Base-by-base conservation (phyloP, 1,140 invertebrate genomes). In the Apis florea region DNA sequence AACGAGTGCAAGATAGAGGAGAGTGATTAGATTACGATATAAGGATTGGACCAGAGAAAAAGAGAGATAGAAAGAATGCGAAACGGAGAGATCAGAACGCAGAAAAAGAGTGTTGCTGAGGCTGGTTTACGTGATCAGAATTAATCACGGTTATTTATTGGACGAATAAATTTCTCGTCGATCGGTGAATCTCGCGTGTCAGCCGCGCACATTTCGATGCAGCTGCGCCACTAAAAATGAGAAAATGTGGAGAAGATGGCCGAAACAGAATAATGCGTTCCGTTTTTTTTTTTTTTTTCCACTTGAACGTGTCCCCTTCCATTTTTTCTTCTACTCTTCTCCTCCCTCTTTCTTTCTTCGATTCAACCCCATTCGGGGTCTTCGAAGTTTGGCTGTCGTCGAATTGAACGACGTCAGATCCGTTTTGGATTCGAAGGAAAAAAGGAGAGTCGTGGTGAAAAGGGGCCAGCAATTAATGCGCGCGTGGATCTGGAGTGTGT, bases 131-230 rank as follows among this genome's bases (percentile, higher is more conserved):
- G 85, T 79, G 85, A 86, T 86, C 85, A 79, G 84, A 86, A 86
- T 86, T 86, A 85, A 86, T 86, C 85, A 75, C 61, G 74, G 80
- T 86, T 86, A 86, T 86, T 86, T 86, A 86, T 82, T 75, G 84
- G 54, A 56, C 73, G 84, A 86, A 86, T 86, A 86, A 86, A 86
- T 86, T 86, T 79, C 17, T 40, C 61, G 54, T 72, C 83, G 64
- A 86, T 86, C 67, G 67, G 70, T 47, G 75, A 83, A 83, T 85
- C 68, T 66, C 70, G 54, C 59, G 63, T 72, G 83, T 72, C 79
- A 61, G 56, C 56, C 69, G 79, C 2, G 68, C 66, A 21, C 69
- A 49, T 76, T 71, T 49, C 49, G 51, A 83, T 51, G 75, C 80
- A 86, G 54, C 84, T 85, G 85, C 85, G 85, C 70, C 75, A 61